These are phyloP conservation scores for Cantharis flavilabris DNA, from an alignment of 2,888 invertebrate genomes.

Conservation along the genomic window DNA sequence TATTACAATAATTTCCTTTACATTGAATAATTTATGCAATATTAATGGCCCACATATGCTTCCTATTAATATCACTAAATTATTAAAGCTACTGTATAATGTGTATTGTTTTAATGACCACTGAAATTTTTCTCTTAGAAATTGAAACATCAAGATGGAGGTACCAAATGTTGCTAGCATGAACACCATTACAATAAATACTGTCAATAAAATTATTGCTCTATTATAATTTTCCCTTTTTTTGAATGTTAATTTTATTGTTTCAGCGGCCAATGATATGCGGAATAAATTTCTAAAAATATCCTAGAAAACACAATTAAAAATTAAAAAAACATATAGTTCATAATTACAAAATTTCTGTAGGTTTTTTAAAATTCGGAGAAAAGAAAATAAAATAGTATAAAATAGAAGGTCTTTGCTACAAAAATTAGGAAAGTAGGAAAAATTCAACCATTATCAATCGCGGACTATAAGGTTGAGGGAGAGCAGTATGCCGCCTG, in stretches of 20 bases:
- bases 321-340: no score
- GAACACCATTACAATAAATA: slow-evolving; percentile 50
- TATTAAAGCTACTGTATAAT: slow-evolving; percentile 59
- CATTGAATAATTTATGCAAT: slow-evolving; percentile 58
- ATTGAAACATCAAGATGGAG: slow-evolving; percentile 59
- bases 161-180: slow-evolving; percentile 43
- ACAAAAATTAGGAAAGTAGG: no score
- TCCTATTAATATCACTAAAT: slow-evolving; percentile 61
- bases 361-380: no score
- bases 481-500: no score
- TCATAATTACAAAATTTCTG: no score
- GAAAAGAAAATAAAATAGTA: no score
- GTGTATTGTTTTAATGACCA: slow-evolving; percentile 71
- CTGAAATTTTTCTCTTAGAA: slow-evolving; percentile 65
- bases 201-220: slow-evolving; percentile 58
- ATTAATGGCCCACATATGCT: slow-evolving; percentile 62
- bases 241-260: slow-evolving; percentile 63
- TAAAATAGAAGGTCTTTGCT: no score
- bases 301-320: slow-evolving; percentile 11
- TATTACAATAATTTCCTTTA: slow-evolving; percentile 56
- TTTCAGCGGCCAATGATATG: slow-evolving; percentile 53
- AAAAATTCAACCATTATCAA: no score
- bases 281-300: slow-evolving; percentile 24
- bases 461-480: no score
- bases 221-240: slow-evolving; percentile 61